Evolutionary conservation across 2,888 invertebrate genomes (phyloP).

Genomic region (Parnassius orleans): DNA sequence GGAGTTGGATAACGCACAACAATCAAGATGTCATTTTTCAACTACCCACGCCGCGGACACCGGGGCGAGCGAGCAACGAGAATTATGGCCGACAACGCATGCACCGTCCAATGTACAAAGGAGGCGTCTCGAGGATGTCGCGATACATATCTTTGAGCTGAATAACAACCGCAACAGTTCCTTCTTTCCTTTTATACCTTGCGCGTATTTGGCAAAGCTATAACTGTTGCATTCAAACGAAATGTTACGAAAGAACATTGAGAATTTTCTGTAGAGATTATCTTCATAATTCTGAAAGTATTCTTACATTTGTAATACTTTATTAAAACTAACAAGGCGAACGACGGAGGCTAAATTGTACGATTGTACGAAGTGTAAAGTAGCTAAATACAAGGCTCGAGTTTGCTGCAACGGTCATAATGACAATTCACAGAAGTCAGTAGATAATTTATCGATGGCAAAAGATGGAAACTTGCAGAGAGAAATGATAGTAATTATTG

Average conservation of each 20-base stretch:
- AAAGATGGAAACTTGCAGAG: no score
- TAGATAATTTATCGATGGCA: slow-evolving; percentile 64
- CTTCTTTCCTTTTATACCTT: slow-evolving; percentile 56
- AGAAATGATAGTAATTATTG: slow-evolving; percentile 77
- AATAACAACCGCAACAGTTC: slow-evolving; percentile 62
- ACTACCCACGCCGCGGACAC: slow-evolving; percentile 76
- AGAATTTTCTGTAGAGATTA: not conserved
- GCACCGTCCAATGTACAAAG: slow-evolving; percentile 68
- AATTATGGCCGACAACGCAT: slow-evolving; percentile 76
- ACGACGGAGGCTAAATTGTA: slow-evolving; percentile 26
- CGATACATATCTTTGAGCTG: slow-evolving; percentile 70
- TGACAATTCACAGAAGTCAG: slow-evolving; percentile 71
- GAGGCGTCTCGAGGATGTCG: slow-evolving; percentile 68
- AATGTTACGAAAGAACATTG: slow-evolving; percentile 1
- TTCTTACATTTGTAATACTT: slow-evolving; percentile 17
- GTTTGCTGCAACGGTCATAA: slow-evolving; percentile 63
- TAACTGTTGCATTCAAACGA: slow-evolving; percentile 15
- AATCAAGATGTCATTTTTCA: slow-evolving; percentile 82
- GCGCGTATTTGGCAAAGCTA: slow-evolving; percentile 47
- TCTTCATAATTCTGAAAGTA: slow-evolving; percentile 10
- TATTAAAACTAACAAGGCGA: slow-evolving; percentile 23
- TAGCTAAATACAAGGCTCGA: slow-evolving; percentile 52
- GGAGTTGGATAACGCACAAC: slow-evolving; percentile 78
- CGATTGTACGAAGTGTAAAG: slow-evolving; percentile 34
- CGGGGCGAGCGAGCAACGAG: slow-evolving; percentile 58